Conservation (phyloP, 2,888 invertebrate genomes). For the Pammene aurita region DNA sequence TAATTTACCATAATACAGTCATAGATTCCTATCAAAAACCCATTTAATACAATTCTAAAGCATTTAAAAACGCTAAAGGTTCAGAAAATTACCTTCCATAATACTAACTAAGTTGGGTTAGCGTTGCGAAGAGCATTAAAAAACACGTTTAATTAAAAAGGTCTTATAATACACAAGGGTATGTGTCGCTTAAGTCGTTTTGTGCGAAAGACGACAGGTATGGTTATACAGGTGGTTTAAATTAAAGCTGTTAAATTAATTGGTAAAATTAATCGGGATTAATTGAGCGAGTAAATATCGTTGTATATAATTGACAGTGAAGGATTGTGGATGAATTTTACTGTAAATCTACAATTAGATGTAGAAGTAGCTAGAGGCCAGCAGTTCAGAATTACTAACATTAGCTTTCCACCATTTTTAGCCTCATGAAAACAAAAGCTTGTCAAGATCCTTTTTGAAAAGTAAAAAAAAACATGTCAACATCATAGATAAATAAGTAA, state of each 20-base stretch:
- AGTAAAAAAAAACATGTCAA: too few species aligned
- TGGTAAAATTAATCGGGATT: slow-evolving; percentile 26
- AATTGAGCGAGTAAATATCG: slow-evolving; percentile 4
- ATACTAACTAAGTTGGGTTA: slow-evolving; percentile 47
- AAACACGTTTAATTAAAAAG: not conserved
- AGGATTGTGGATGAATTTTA: slow-evolving; percentile 5
- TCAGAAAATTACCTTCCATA: slow-evolving; percentile 69
- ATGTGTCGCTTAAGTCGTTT: slow-evolving; percentile 1
- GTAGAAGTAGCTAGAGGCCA: too few species aligned
- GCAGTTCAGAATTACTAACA: not conserved
- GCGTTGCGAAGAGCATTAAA: not conserved
- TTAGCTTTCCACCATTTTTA: too few species aligned
- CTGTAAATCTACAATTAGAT: too few species aligned
- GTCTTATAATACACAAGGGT: not conserved
- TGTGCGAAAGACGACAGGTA: slow-evolving; percentile 61
- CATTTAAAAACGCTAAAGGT: slow-evolving; percentile 49
- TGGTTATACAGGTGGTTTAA: slow-evolving; percentile 57
- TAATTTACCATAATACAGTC: too few species aligned
- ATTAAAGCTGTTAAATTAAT: slow-evolving; percentile 44
- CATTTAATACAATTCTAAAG: slow-evolving; percentile 23
- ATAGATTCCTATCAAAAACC: not conserved
- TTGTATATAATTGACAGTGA: slow-evolving; percentile 30
- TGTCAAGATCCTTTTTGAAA: too few species aligned
- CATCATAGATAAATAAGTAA: too few species aligned
- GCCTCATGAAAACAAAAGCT: too few species aligned